phyloP scores from a whole-genome alignment of 2,888 invertebrate genomes.

The Hydroisotoma schaefferi region DNA sequence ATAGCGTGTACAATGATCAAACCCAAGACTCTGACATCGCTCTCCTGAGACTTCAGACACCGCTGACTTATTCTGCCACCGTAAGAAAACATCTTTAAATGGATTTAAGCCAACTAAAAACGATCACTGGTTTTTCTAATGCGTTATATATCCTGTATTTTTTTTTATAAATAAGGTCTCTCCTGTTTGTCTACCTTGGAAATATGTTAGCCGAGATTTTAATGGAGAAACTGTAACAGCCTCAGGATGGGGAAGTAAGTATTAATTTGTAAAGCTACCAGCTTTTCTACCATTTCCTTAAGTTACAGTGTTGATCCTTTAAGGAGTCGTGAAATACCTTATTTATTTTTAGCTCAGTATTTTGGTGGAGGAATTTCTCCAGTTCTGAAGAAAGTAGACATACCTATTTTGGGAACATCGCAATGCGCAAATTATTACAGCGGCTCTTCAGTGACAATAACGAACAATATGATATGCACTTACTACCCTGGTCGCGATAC shows the following conservation, averaged over 20 bases:
- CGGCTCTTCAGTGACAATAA: conserved; percentile 21
- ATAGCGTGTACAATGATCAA: conserved; percentile 32
- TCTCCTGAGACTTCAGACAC: conserved; percentile 50
- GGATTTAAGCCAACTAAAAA: neutral
- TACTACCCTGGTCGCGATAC: conserved; percentile 29
- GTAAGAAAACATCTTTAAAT: conserved; percentile 14
- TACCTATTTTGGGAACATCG: conserved; percentile 21
- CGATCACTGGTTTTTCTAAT: no score
- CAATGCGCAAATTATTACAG: conserved; percentile 25
- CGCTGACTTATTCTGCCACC: conserved; percentile 37
- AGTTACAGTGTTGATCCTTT: neutral
- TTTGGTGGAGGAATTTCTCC: conserved; percentile 19
- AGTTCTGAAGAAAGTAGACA: conserved; percentile 34
- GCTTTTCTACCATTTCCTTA: neutral
- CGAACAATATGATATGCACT: conserved; percentile 42
- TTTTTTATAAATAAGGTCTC: conserved; percentile 25
- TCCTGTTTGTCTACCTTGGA: conserved; percentile 38
- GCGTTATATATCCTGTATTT: neutral
- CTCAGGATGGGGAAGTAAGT: conserved; percentile 35
- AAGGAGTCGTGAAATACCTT: neutral
- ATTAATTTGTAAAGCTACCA: neutral
- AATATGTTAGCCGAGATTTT: conserved; percentile 19
- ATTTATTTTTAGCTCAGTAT: conserved; percentile 8
- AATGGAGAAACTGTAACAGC: conserved; percentile 20
- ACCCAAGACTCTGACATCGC: conserved; percentile 52